phyloP scores from a whole-genome alignment of 2,113 vertebrate species.

The Aleadryas rufinucha region DNA sequence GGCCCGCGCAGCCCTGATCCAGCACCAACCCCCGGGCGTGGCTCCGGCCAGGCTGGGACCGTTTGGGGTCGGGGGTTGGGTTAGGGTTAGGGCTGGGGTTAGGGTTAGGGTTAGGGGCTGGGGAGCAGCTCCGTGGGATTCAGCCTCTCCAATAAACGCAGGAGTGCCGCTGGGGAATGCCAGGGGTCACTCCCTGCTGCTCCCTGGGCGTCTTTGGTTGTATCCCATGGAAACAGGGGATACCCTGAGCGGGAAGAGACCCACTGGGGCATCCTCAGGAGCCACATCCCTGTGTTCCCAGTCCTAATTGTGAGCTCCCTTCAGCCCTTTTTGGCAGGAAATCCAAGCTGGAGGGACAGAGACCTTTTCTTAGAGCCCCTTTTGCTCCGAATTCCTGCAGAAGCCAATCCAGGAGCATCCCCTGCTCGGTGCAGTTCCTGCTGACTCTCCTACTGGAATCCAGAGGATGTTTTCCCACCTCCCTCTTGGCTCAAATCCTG shows the following conservation, averaged over 20 bases:
- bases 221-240: neutral
- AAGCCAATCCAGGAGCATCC: neutral
- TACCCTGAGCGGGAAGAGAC: neutral
- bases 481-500: neutral
- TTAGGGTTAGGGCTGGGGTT: neutral
- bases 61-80: neutral
- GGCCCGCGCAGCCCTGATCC: rapidly evolving
- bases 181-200: neutral
- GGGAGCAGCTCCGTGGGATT: neutral
- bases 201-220: neutral
- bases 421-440: neutral
- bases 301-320: rapidly evolving
- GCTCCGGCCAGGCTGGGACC: neutral
- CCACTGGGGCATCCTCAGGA: neutral
- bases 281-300: neutral
- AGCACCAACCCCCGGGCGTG: rapidly evolving
- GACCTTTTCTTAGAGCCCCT: neutral
- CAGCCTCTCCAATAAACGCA: neutral
- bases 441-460: neutral
- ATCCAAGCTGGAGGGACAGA: neutral
- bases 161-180: neutral
- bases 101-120: no score
- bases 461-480: neutral
- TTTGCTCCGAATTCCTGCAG: neutral
- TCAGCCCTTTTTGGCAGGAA: neutral